Evolutionary conservation across 2,113 vertebrate species (phyloP).

Genomic region (Chloroceryle aenea): DNA sequence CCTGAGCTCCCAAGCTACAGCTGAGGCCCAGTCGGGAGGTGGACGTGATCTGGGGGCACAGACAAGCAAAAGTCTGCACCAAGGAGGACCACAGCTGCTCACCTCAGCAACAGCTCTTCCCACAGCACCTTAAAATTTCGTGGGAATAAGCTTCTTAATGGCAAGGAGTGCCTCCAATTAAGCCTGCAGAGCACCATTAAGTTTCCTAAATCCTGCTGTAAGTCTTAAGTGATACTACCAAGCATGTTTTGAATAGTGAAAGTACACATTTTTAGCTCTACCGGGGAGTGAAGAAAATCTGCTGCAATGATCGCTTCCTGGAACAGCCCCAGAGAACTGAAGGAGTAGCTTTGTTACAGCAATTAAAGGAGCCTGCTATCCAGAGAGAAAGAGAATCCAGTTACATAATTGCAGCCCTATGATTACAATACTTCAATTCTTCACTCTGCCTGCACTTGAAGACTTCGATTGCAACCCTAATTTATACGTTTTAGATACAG

Average conservation of each 20-base stretch:
- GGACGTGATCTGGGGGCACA: accelerated
- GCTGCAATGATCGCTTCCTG: constrained; percentile 52
- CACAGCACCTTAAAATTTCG: not conserved
- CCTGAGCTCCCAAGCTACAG: accelerated
- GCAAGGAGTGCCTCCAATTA: not conserved
- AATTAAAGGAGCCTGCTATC: constrained; percentile 71
- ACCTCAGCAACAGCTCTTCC: not conserved
- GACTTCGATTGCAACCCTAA: constrained; percentile 21
- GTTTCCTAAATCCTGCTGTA: not conserved
- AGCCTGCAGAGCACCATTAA: not conserved
- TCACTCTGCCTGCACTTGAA: constrained; percentile 44
- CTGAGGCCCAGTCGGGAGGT: accelerated
- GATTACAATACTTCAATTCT: constrained; percentile 77
- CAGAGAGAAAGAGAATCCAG: constrained; percentile 50
- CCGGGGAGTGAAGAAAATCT: constrained; percentile 42
- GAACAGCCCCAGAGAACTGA: constrained; percentile 65
- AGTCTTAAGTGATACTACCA: constrained; percentile 26
- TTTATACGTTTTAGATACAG: constrained; percentile 13
- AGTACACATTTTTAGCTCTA: constrained; percentile 53
- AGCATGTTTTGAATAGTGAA: constrained; percentile 27
- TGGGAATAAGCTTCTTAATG: not conserved
- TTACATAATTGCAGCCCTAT: constrained; percentile 76
- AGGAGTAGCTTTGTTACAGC: constrained; percentile 74
- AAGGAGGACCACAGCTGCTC: not conserved
- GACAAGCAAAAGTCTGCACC: accelerated